These are phyloP conservation scores for Labia minor DNA, from an alignment of 2,888 invertebrate genomes.

Conservation along the genomic window DNA sequence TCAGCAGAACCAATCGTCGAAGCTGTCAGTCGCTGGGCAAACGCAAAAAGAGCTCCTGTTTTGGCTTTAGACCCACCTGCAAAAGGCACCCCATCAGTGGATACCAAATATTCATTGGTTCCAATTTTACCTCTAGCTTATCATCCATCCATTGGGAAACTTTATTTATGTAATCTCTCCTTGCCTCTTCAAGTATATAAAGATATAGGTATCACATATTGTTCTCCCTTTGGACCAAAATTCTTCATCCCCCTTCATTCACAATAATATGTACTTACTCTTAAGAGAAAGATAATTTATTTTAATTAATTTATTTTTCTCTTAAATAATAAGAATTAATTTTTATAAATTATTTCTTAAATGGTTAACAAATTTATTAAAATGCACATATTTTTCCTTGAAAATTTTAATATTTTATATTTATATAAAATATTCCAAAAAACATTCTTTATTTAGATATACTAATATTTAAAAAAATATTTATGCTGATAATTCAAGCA, in stretches of 20 bases:
- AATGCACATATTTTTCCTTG: no score
- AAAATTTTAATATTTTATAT: no score
- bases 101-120: slow-evolving; percentile 56
- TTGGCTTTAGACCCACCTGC: slow-evolving; percentile 67
- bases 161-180: slow-evolving; percentile 77
- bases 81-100: slow-evolving; percentile 49
- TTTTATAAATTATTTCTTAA: no score
- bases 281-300: not conserved
- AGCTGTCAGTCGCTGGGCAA: slow-evolving; percentile 55
- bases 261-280: slow-evolving; percentile 17
- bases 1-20: slow-evolving; percentile 26
- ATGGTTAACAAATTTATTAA: no score
- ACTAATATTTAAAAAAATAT: no score
- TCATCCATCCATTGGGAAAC: slow-evolving; percentile 52
- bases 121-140: slow-evolving; percentile 59
- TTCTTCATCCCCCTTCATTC: slow-evolving; percentile 63
- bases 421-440: no score
- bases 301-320: not conserved
- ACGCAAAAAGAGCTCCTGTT: slow-evolving; percentile 57
- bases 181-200: slow-evolving; percentile 66
- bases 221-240: slow-evolving; percentile 75
- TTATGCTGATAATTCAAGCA: no score
- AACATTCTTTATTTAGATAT: no score
- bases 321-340: no score
- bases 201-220: slow-evolving; percentile 65